Percentiles rank a stretch among this genome's conserved stretches.
Conservation (phyloP, 1,140 invertebrate species). For the Drosophila kohkoa region DNA sequence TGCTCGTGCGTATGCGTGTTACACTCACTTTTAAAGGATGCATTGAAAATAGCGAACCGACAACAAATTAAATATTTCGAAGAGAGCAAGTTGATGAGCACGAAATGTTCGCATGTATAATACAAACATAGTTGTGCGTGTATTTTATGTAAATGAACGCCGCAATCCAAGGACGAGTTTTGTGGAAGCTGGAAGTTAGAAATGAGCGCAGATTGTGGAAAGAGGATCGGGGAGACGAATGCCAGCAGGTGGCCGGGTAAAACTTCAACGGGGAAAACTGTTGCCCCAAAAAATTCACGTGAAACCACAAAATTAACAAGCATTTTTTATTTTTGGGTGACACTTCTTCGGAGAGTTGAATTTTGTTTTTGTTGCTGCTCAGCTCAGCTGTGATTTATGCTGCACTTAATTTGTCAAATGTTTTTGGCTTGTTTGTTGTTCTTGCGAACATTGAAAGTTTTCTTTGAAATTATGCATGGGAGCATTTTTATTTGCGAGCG, state of each 20-base stretch:
- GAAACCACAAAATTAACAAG: slow-evolving; percentile 8
- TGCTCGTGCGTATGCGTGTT: not conserved
- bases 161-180: slow-evolving; percentile 14
- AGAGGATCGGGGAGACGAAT: not conserved
- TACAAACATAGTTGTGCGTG: not conserved
- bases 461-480: slow-evolving; percentile 46
- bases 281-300: slow-evolving; percentile 23
- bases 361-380: slow-evolving; percentile 1
- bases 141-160: not conserved
- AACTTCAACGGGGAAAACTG: not conserved
- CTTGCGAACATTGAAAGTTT: slow-evolving; percentile 17
- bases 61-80: not conserved
- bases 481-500: slow-evolving; percentile 52
- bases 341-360: slow-evolving; percentile 4
- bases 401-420: slow-evolving; percentile 3
- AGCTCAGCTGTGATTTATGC: not conserved
- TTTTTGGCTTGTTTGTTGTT: slow-evolving; percentile 11
- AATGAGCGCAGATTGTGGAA: not conserved
- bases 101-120: not conserved
- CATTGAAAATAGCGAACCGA: not conserved
- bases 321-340: not conserved
- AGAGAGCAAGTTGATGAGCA: not conserved
- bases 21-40: not conserved
- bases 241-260: slow-evolving; percentile 28
- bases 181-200: slow-evolving; percentile 2